A percentile compares a stretch with the other conserved stretches of the same genome.
Conservation (phyloP, 2,113 vertebrate genomes). For the Leptodactylus fuscus region DNA sequence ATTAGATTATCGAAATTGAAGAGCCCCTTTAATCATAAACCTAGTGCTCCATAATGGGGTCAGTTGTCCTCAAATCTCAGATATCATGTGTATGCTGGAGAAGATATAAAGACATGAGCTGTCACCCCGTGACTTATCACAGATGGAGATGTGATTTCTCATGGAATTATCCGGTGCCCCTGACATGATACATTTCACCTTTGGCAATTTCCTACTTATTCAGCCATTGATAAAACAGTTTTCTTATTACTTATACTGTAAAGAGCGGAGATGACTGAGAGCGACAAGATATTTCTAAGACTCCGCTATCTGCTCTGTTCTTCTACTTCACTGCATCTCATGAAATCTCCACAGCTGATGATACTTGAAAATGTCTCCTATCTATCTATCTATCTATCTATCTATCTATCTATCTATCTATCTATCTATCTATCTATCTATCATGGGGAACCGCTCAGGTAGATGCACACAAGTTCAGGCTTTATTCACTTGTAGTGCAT, state of each 20-base stretch:
- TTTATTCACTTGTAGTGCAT: too few relatives aligned
- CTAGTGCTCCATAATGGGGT: background rate
- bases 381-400: background rate
- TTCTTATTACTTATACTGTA: slow-evolving; percentile 44
- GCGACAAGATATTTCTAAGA: background rate
- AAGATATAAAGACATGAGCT: background rate
- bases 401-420: background rate
- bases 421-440: background rate
- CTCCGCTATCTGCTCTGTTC: background rate
- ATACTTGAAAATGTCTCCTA: background rate
- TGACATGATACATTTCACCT: slow-evolving; percentile 40
- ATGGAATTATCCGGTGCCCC: background rate
- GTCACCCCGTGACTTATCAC: background rate
- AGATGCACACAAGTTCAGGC: too few relatives aligned
- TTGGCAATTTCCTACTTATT: slow-evolving; percentile 46
- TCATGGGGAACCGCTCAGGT: too few relatives aligned
- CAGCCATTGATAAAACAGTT: slow-evolving; percentile 56
- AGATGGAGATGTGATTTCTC: slow-evolving; percentile 23
- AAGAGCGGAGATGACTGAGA: slow-evolving; percentile 23
- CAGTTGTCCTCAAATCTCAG: background rate
- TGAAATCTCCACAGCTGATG: background rate
- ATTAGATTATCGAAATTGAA: background rate
- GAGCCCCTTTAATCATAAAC: background rate
- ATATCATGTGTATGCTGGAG: background rate
- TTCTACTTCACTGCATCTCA: background rate